Conservation (phyloP, 2,888 invertebrate genomes). For the Diarsia brunnea region DNA sequence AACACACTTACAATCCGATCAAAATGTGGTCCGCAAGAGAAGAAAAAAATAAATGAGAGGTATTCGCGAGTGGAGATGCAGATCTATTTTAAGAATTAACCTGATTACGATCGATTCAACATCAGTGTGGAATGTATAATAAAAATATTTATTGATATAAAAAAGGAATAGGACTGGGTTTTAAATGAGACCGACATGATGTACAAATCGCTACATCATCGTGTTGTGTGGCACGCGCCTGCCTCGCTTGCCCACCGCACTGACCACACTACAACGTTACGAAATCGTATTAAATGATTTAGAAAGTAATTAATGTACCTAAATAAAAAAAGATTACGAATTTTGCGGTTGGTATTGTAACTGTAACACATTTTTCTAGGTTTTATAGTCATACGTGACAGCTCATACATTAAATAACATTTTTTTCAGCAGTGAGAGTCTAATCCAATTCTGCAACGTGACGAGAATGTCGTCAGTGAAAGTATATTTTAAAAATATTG, state of each 20-base stretch:
- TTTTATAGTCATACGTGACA: conserved; percentile 33
- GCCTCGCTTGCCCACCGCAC: conserved; percentile 70
- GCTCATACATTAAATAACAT: neutral
- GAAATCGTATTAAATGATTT: conserved; percentile 80
- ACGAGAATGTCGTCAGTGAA: conserved; percentile 24
- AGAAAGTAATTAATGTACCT: conserved; percentile 69
- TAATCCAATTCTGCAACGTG: conserved; percentile 27
- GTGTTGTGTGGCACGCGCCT: conserved; percentile 77
- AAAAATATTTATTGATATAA: conserved; percentile 82
- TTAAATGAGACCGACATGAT: conserved; percentile 78
- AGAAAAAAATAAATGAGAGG: conserved; percentile 42
- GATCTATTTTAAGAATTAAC: conserved; percentile 72
- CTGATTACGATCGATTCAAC: conserved; percentile 78
- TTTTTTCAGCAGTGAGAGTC: conserved; percentile 1
- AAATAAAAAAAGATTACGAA: conserved; percentile 55
- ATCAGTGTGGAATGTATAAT: conserved; percentile 76
- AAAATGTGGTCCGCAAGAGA: conserved; percentile 36
- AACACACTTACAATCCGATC: conserved; percentile 50
- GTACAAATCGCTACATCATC: conserved; percentile 82
- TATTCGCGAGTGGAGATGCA: conserved; percentile 59
- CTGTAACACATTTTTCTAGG: conserved; percentile 45
- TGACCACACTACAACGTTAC: conserved; percentile 77
- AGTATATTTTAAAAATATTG: conserved; percentile 26
- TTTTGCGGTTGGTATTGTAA: conserved; percentile 57
- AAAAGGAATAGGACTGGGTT: conserved; percentile 77